Evolutionary conservation across 2,888 invertebrate genomes (phyloP).

Genomic region (Amblyteles armatorius): DNA sequence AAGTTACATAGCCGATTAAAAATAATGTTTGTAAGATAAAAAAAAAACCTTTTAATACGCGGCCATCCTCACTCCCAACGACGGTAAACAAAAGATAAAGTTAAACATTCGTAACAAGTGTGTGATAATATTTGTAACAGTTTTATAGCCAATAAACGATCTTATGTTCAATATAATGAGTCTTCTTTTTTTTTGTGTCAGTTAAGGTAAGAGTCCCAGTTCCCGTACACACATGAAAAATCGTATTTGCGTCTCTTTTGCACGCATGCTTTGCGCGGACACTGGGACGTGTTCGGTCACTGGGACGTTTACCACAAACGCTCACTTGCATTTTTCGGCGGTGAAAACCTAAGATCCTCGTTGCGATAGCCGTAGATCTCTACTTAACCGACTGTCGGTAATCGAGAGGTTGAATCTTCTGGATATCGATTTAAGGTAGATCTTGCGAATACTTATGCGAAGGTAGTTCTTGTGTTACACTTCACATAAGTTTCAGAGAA

Average conservation of each 20-base stretch:
- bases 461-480: too few species aligned
- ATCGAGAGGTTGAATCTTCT: not conserved
- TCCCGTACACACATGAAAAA: too few species aligned
- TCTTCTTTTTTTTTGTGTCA: not conserved
- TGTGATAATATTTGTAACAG: slow-evolving; percentile 85
- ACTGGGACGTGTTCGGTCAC: too few species aligned
- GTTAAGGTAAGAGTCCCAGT: not conserved
- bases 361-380: not conserved
- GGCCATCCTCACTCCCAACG: slow-evolving; percentile 76
- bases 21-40: slow-evolving; percentile 79
- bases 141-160: slow-evolving; percentile 81
- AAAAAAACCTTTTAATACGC: slow-evolving; percentile 66
- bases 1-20: slow-evolving; percentile 67
- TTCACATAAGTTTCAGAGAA: too few species aligned
- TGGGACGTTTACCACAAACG: too few species aligned
- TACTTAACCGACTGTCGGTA: not conserved
- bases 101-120: slow-evolving; percentile 83
- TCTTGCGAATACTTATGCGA: too few species aligned
- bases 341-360: not conserved
- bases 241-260: too few species aligned
- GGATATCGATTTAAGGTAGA: not conserved
- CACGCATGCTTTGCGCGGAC: too few species aligned
- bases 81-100: slow-evolving; percentile 54
- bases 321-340: not conserved
- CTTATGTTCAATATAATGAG: slow-evolving; percentile 79